Evolutionary conservation across 2,888 invertebrate species (phyloP), one percentile per base, ranked within the genome.

Genomic region (Pocota personata): DNA sequence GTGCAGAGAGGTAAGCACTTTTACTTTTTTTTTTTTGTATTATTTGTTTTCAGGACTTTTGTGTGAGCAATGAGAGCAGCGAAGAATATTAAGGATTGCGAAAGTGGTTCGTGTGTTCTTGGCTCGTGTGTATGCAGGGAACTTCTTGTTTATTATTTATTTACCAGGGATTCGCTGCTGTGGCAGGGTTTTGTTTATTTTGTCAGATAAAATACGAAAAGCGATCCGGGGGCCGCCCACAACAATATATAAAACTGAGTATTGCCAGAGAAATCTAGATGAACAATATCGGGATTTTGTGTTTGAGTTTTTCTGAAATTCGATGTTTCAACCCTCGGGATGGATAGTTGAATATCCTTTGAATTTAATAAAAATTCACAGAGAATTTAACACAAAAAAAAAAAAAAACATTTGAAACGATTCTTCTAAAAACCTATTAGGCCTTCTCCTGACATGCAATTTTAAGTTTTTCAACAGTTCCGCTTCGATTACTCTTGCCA

Each of bases 1-100:
- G 98, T 80, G 97, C 97, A 0, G 96, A 97, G 90, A 94, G 97
- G 73, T 92, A 89, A 89, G 89, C 14, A 46, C 27, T 24, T 24
- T 37, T 57, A 43, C 57, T 46, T 57, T 19, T 24, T 46, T 16
- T 75, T 75, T 14, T 55, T 67, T 52, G 14, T 32, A 12, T 5
- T 27, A 37, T 57, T 75, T 66, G 16, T 73, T 27, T 57, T 16
- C 50, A 77, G 71, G 21, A 75, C 55, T 30, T 46, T 72, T 35
- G 14, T 72, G 35, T 14, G 32, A 30, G 40, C 14, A 55, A 32
- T 43, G 19, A 8, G 16, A 14, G 8, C 16, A 7, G 30, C 10
- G 64, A 58, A 48, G 10, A 48, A 10, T 58, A 48, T 69, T 55
- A 64, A 16, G 30, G 50, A 71, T 82, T 71, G 64, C 7, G n/a